These are phyloP conservation scores for Tetragonula carbonaria DNA, from an alignment of 2,888 invertebrate species.

Conservation along the genomic window DNA sequence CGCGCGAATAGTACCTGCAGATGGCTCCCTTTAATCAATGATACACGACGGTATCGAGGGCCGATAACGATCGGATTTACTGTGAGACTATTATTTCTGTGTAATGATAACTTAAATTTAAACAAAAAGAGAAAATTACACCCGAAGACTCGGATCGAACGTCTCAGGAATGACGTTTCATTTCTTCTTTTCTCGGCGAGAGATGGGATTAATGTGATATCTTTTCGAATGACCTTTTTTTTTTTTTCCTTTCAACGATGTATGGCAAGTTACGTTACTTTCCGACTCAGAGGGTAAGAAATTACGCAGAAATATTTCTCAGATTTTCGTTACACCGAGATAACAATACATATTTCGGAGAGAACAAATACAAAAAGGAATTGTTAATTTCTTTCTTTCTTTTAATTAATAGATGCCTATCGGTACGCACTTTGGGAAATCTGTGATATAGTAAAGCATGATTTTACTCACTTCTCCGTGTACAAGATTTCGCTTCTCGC, in stretches of 20 bases:
- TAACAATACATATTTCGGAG: slow-evolving; percentile 27
- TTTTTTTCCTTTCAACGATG: slow-evolving; percentile 60
- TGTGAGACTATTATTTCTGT: slow-evolving; percentile 10
- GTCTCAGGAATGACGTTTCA: slow-evolving; percentile 77
- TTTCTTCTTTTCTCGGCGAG: slow-evolving; percentile 9
- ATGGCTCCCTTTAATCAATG: slow-evolving; percentile 54
- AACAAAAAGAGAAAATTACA: slow-evolving; percentile 17
- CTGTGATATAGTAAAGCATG: slow-evolving; percentile 81
- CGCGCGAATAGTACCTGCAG: slow-evolving; percentile 70
- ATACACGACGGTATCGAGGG: slow-evolving; percentile 44
- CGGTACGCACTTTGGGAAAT: slow-evolving; percentile 80
- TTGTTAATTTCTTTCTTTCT: slow-evolving; percentile 34
- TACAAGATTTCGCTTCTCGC: slow-evolving; percentile 62
- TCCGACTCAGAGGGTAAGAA: slow-evolving; percentile 79
- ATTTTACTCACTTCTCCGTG: slow-evolving; percentile 58
- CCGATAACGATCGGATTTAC: slow-evolving; percentile 41
- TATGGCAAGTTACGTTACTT: slow-evolving; percentile 81
- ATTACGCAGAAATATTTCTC: slow-evolving; percentile 67
- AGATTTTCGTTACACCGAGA: slow-evolving; percentile 29
- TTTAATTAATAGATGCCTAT: slow-evolving; percentile 59
- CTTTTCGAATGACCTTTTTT: slow-evolving; percentile 45
- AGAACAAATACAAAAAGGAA: slow-evolving; percentile 9
- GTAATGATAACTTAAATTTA: slow-evolving; percentile 20
- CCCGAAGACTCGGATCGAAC: slow-evolving; percentile 83
- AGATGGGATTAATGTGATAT: slow-evolving; percentile 29